Conservation (phyloP, 2,113 vertebrate species). For the Oreotrochilus melanogaster region DNA sequence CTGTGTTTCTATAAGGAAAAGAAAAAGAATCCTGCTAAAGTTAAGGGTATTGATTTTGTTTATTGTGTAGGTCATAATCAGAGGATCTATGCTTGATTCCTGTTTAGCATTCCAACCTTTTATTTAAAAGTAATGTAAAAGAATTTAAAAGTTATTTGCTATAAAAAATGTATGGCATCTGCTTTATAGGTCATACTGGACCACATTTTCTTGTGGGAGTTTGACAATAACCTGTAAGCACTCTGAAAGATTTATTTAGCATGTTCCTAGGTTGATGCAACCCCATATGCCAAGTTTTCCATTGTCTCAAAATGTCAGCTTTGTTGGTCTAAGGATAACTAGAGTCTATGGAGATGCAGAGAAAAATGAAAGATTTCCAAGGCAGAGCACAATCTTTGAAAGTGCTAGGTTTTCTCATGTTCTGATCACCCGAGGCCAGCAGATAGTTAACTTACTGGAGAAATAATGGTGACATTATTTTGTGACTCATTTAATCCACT, state of each 20-base stretch:
- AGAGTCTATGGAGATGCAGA: not conserved
- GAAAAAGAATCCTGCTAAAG: not conserved
- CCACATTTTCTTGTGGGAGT: not conserved
- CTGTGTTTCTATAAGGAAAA: not conserved
- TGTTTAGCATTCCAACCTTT: not conserved
- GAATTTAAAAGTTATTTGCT: not conserved
- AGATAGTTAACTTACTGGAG: conserved; percentile 23
- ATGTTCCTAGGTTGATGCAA: not conserved
- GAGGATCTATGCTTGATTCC: not conserved
- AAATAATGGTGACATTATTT: conserved; percentile 17
- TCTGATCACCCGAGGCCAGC: not conserved
- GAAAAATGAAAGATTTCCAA: not conserved
- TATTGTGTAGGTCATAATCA: not conserved
- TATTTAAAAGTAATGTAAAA: not conserved
- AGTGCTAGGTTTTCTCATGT: not conserved
- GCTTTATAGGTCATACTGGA: not conserved
- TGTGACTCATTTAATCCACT: conserved; percentile 20
- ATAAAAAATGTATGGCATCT: not conserved
- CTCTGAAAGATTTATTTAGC: not conserved
- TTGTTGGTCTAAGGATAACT: not conserved
- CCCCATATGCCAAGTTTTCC: not conserved
- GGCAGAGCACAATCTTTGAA: not conserved
- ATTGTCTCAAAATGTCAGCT: not conserved
- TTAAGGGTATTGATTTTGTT: not conserved
- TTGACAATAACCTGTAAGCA: not conserved